Conservation (phyloP, 2,113 vertebrate genomes). For the Vombatus ursinus region DNA sequence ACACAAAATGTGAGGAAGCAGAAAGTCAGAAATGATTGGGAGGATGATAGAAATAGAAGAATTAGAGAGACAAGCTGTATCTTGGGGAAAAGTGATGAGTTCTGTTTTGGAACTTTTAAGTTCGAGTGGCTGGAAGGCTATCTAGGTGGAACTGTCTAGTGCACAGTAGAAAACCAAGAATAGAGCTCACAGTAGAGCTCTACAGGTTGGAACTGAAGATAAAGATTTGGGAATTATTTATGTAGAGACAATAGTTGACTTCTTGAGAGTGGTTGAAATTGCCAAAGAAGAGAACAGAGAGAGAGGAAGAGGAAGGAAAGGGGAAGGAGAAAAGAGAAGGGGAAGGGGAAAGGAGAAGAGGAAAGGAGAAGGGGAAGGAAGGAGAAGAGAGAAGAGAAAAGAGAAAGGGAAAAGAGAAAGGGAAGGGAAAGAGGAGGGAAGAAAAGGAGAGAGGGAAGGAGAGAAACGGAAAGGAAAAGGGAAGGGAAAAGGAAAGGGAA, state of each 20-base stretch:
- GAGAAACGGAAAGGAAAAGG: neutral
- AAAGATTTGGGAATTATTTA: neutral
- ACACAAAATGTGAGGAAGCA: neutral
- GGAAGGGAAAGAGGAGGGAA: neutral
- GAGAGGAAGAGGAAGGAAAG: neutral
- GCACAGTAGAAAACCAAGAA: neutral
- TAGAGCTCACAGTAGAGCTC: neutral
- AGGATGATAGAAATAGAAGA: neutral
- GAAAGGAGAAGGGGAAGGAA: fast-evolving
- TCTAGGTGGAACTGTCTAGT: neutral
- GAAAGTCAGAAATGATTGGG: neutral
- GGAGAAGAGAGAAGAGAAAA: neutral
- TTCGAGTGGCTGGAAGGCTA: neutral
- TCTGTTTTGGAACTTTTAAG: neutral
- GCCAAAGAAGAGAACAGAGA: neutral
- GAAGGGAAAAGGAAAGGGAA: fast-evolving
- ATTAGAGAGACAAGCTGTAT: neutral
- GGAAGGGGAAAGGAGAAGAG: neutral
- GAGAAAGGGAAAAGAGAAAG: fast-evolving
- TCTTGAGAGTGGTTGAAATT: neutral
- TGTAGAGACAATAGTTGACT: neutral
- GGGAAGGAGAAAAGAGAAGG: neutral
- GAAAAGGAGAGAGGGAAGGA: neutral
- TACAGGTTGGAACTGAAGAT: neutral
- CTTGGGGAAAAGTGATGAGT: neutral